These are phyloP conservation scores for Zaprionus obscuricornis DNA, from an alignment of 2,888 invertebrate genomes.

Conservation along the genomic window DNA sequence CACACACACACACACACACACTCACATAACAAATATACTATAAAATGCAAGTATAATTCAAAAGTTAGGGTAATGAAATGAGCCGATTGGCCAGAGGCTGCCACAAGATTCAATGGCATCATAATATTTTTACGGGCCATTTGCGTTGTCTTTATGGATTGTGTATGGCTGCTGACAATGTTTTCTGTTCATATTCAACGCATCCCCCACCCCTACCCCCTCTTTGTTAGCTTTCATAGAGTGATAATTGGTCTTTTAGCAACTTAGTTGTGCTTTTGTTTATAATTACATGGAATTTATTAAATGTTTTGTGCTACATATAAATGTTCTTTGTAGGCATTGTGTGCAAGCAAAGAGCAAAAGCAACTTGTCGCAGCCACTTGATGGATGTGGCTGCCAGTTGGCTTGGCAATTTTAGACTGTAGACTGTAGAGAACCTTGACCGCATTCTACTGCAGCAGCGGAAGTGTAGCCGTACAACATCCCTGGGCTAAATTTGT, in stretches of 20 bases:
- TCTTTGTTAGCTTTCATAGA: too few species aligned
- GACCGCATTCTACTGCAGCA: slow-evolving; percentile 50
- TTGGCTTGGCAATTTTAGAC: slow-evolving; percentile 17
- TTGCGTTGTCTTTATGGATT: slow-evolving; percentile 71
- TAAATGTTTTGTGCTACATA: slow-evolving; percentile 44
- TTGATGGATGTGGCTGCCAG: slow-evolving; percentile 63
- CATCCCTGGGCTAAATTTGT: slow-evolving; percentile 50
- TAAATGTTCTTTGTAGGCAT: slow-evolving; percentile 6
- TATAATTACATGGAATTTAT: slow-evolving; percentile 69
- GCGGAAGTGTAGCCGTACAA: slow-evolving; percentile 27
- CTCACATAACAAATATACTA: not conserved
- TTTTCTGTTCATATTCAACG: too few species aligned
- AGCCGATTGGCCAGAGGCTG: slow-evolving; percentile 17
- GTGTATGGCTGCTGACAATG: slow-evolving; percentile 55
- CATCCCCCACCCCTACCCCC: not conserved
- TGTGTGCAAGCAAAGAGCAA: slow-evolving; percentile 54
- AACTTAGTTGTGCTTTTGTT: slow-evolving; percentile 57
- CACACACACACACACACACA: too few species aligned
- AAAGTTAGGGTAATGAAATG: slow-evolving; percentile 11
- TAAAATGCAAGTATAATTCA: not conserved
- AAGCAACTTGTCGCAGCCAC: slow-evolving; percentile 47
- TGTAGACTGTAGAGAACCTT: slow-evolving; percentile 54
- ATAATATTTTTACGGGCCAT: slow-evolving; percentile 78
- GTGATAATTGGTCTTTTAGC: slow-evolving; percentile 51
- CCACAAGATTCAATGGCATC: slow-evolving; percentile 64